A percentile compares a stretch with the other conserved stretches of the same genome.
These are phyloP conservation scores for Mesochorus sp. DNA, from an alignment of 2,888 invertebrate species.

Conservation along the genomic window DNA sequence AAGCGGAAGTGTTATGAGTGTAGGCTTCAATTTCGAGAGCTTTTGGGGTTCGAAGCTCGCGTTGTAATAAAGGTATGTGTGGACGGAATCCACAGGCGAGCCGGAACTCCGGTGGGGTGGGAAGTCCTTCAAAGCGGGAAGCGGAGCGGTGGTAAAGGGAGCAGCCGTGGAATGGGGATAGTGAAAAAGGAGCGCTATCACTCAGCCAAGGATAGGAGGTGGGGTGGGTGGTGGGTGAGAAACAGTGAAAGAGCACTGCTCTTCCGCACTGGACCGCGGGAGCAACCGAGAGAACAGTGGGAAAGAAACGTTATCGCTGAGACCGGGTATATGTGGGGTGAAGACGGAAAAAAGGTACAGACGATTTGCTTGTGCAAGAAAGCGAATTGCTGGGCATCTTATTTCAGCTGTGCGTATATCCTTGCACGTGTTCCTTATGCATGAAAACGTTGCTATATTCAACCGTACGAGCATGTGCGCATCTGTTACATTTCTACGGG, in stretches of 20 bases:
- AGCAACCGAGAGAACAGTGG: too few species aligned
- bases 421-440: not conserved
- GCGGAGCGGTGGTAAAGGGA: not conserved
- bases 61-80: conserved; percentile 3
- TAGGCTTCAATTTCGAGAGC: not conserved
- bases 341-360: not conserved
- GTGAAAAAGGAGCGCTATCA: conserved; percentile 22
- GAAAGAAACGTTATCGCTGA: too few species aligned
- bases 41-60: not conserved
- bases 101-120: not conserved
- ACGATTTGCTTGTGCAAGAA: not conserved
- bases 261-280: too few species aligned
- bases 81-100: not conserved
- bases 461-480: too few species aligned
- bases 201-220: conserved; percentile 2
- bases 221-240: not conserved
- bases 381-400: not conserved
- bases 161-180: not conserved
- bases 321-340: too few species aligned
- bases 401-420: not conserved
- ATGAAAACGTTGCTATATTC: too few species aligned
- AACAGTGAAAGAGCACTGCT: not conserved
- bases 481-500: too few species aligned
- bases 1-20: not conserved
- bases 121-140: not conserved